Percentiles rank a stretch among this genome's conserved stretches.
phyloP scores from a whole-genome alignment of 2,797 vertebrate species.

The Lutjanus campechanus region DNA sequence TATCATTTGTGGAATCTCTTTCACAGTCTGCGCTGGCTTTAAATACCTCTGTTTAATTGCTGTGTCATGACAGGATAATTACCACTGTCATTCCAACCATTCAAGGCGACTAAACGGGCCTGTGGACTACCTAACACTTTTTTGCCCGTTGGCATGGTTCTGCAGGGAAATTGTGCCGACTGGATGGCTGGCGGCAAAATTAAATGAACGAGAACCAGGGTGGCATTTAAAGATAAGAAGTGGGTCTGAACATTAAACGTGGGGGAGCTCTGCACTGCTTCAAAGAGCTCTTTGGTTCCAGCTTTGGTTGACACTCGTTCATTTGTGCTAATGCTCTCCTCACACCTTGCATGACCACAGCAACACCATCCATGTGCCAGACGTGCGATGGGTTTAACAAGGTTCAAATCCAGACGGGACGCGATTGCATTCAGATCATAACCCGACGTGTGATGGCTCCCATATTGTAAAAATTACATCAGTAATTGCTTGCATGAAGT shows the following conservation, averaged over 20 bases:
- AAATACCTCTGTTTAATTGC: conserved; percentile 74
- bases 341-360: conserved; percentile 22
- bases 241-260: neutral
- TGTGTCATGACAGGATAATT: conserved; percentile 74
- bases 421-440: conserved; percentile 2
- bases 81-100: conserved; percentile 51
- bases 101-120: conserved; percentile 41
- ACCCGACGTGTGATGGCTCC: neutral
- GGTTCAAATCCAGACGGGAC: conserved; percentile 8
- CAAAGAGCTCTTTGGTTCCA: conserved; percentile 14
- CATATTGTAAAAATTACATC: neutral
- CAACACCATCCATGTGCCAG: conserved; percentile 40
- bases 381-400: conserved; percentile 14
- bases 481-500: neutral
- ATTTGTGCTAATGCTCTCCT: conserved; percentile 47
- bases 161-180: conserved; percentile 12
- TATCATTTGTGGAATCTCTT: conserved; percentile 67
- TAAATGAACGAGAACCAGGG: neutral
- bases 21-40: conserved; percentile 48
- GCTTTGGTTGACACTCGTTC: conserved; percentile 35
- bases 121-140: conserved; percentile 18
- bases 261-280: neutral
- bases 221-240: neutral
- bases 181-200: conserved; percentile 5
- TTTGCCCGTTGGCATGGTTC: conserved; percentile 19